Base-by-base conservation (phyloP, 2,113 vertebrate genomes). In the Pardalotus punctatus region DNA sequence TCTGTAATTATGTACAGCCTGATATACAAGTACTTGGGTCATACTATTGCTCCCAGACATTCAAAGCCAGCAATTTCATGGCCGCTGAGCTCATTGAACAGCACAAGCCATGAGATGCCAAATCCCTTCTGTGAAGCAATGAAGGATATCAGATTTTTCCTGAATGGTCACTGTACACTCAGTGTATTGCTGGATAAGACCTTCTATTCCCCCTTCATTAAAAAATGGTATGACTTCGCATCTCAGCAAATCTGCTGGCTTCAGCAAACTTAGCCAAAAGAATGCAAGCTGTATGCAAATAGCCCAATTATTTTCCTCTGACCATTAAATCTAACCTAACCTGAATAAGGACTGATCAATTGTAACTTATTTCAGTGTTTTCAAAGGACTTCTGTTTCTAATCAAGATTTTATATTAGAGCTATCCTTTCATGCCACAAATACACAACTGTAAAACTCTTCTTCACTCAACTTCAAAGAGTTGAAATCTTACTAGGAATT, bases 231-330 rank as follows among this genome's bases (percentile, higher is more conserved):
- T 53, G 28, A 57, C n/a, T 67, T 73, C 0, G 0, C 1, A 0
- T 40, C 47, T 82, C 50, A 61, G 22, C 38, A 84, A 66, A 80
- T 54, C 35, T 78, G 28, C 42, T 80, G 58, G 80, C 22, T 86
- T 94, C 54, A 82, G 65, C 33, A 36, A 50, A 22, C n/a, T 53
- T 64, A 77, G 45, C 28, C 61, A 36, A 60, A 86, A 53, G 40
- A 91, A 73, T 50, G 47, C 45, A 81, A 89, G 65, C 69, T 50
- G 19, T 58, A 89, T 81, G 65, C 51, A 96, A 95, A 95, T 47
- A 67, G 56, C 35, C 60, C 62, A 74, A 81, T 91, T 91, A 90
- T 65, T 64, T 85, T 60, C 61, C 31, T 62, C 31, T 64, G 7
- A 10, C 43, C 18, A 72, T 77, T 92, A 83, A 43, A 88, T 60